These are phyloP conservation scores for Lydus trimaculatus DNA, from an alignment of 2,888 invertebrate genomes.

Conservation along the genomic window DNA sequence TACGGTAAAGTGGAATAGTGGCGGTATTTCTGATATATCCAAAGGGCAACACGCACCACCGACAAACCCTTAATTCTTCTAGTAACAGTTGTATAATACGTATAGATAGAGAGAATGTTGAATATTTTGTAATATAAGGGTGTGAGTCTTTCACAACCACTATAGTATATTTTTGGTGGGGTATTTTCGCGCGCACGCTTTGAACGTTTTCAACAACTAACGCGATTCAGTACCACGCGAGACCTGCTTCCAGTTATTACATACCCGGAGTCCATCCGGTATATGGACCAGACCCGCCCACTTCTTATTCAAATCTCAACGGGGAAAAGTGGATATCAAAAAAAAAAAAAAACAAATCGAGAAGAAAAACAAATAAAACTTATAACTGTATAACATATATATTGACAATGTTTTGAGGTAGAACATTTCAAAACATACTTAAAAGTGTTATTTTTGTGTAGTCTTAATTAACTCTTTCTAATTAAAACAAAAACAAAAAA, in stretches of 20 bases:
- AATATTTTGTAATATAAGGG: conserved; percentile 26
- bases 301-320: conserved; percentile 22
- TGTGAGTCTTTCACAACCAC: conserved; percentile 29
- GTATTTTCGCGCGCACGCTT: conserved; percentile 52
- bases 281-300: conserved; percentile 49
- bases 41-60: conserved; percentile 13
- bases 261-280: conserved; percentile 39
- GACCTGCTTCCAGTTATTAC: conserved; percentile 39
- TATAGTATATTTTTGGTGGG: conserved; percentile 40
- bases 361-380: no score
- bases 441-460: not conserved
- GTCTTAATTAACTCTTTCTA: not conserved
- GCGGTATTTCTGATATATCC: conserved; percentile 10
- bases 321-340: not conserved
- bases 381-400: not conserved
- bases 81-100: conserved; percentile 11
- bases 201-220: conserved; percentile 46
- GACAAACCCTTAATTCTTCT: conserved; percentile 2
- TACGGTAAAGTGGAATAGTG: not conserved
- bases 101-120: not conserved
- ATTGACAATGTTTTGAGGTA: not conserved
- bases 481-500: not conserved
- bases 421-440: not conserved
- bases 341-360: not conserved
- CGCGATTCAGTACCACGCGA: conserved; percentile 53